phyloP scores from a whole-genome alignment of 2,113 vertebrate species.

The Coptodon bakossiorum region DNA sequence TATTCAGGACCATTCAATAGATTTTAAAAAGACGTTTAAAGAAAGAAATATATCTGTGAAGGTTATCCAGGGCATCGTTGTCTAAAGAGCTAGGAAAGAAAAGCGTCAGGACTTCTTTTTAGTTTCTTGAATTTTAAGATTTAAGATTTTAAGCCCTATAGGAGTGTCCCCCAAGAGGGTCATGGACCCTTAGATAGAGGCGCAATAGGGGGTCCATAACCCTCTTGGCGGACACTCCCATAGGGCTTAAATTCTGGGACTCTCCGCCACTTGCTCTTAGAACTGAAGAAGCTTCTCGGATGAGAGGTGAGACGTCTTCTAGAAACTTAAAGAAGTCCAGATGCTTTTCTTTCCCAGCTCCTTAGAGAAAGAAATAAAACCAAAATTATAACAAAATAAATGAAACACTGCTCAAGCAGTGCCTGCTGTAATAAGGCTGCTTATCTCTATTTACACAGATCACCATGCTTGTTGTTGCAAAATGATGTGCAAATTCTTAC shows the following conservation, averaged over 20 bases:
- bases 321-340: not conserved
- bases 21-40: not conserved
- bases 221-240: not conserved
- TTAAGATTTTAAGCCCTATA: not conserved
- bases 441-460: not conserved
- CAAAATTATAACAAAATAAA: not conserved
- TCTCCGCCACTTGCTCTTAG: rapidly evolving
- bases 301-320: not conserved
- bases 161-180: not conserved
- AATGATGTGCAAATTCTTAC: not conserved
- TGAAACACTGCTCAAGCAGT: not conserved
- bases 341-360: not conserved
- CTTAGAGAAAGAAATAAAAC: not conserved
- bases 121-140: not conserved
- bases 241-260: not conserved
- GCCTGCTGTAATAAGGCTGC: not conserved
- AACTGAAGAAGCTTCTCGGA: not conserved
- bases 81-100: not conserved
- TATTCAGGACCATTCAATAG: not conserved
- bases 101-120: not conserved
- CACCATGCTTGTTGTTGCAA: not conserved
- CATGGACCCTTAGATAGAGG: not conserved
- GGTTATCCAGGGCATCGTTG: not conserved
- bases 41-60: not conserved
- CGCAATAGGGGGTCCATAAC: not conserved